Evolutionary conservation across 2,113 vertebrate genomes (phyloP), one percentile per base, ranked within the genome.

Genomic region (Brachyhypopomus gauderio): DNA sequence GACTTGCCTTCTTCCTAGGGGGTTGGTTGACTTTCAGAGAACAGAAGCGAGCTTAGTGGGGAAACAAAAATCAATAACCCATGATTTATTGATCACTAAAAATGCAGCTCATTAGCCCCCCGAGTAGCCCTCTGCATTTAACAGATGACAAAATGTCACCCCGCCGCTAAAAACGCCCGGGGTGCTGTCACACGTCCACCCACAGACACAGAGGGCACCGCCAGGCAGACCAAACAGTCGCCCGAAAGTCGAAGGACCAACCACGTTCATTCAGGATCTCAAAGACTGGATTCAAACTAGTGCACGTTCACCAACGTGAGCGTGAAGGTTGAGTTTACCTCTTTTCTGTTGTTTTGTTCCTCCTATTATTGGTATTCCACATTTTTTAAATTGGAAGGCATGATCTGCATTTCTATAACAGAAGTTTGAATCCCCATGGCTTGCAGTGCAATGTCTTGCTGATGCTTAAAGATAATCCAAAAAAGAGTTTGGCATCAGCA

Each of bases 41-140:
- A 92, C 89, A 94, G 91, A 93, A 90, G 91, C 84, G 64, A 77
- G 89, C 89, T 92, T 89, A 89, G 87, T 77, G 87, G 72, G 78
- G 86, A 71, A 77, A 17, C 76, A 89, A 86, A 88, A 93, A 93
- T 94, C 93, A 93, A 94, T 93, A 93, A 92, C 86, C 85, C 92
- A 94, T 94, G 92, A 94, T 94, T 94, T 94, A 94, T 94, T 93
- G 93, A 94, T 94, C 90, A 94, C 88, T 92, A 92, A 93, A 93
- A 93, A 93, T 89, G 89, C 88, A 85, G 34, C 91, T 93, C 92
- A 94, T 94, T 94, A 94, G 91, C 92, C 92, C 92, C 93, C 92
- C 81, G 86, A 93, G 87, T 92, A 85, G 91, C 90, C 92, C 84
- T 86, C 90, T 88, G 89, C 88, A 66, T 90, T 93, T 88, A 91